Evolutionary conservation across 2,113 vertebrate species (phyloP).

Genomic region (Anseranas semipalmata): DNA sequence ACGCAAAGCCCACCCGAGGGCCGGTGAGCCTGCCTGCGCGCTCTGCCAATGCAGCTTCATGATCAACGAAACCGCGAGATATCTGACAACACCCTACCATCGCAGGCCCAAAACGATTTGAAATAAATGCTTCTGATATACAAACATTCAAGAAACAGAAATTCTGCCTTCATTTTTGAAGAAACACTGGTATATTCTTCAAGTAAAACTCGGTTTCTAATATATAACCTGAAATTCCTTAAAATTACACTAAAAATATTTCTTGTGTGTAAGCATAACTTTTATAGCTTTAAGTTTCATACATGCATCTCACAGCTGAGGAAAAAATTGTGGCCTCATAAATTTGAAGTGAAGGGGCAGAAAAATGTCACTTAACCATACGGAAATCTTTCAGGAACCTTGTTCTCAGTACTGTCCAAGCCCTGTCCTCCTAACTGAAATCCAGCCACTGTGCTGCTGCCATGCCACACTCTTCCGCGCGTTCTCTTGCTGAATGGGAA

Average conservation of each 20-base stretch:
- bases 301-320: accelerated
- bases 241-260: accelerated
- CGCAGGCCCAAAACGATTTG: accelerated
- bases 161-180: accelerated
- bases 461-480: accelerated
- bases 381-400: background rate
- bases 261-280: background rate
- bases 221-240: accelerated
- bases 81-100: accelerated
- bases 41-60: accelerated
- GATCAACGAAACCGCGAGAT: accelerated
- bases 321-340: accelerated
- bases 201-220: background rate
- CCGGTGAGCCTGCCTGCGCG: too few relatives aligned
- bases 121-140: accelerated
- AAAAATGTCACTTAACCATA: accelerated
- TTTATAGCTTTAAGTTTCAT: background rate
- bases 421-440: background rate
- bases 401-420: background rate
- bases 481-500: background rate
- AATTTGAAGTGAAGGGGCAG: background rate
- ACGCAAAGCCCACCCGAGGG: too few relatives aligned
- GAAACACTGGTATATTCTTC: background rate
- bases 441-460: accelerated
- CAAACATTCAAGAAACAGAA: accelerated